phyloP scores from a whole-genome alignment of 2,888 invertebrate species.

The Eulithis testata region DNA sequence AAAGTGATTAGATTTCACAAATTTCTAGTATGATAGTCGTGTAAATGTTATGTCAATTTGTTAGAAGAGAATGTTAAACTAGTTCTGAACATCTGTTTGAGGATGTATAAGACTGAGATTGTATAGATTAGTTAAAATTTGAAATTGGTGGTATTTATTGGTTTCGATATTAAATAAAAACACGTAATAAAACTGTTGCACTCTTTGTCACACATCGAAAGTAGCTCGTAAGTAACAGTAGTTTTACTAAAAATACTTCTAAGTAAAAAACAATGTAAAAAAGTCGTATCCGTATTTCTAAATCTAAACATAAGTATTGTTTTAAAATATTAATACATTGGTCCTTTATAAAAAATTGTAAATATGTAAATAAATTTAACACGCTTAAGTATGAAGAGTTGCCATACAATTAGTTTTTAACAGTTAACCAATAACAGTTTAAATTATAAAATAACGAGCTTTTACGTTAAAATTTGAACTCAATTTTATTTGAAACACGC shows the following conservation, averaged over 20 bases:
- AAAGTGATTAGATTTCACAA: constrained; percentile 22
- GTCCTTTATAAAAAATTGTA: constrained; percentile 43
- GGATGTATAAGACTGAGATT: constrained; percentile 71
- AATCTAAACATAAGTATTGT: constrained; percentile 37
- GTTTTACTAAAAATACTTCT: neutral
- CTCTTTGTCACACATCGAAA: constrained; percentile 37
- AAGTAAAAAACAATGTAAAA: constrained; percentile 12
- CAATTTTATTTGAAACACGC: constrained; percentile 30
- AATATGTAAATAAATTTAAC: constrained; percentile 49
- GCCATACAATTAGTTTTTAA: constrained; percentile 59
- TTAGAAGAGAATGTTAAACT: constrained; percentile 47
- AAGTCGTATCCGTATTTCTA: constrained; percentile 12
- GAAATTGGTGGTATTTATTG: neutral
- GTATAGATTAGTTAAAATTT: constrained; percentile 49
- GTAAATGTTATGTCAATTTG: constrained; percentile 58
- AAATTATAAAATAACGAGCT: constrained; percentile 60
- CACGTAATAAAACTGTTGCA: constrained; percentile 2
- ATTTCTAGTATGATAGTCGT: constrained; percentile 27
- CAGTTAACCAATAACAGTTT: constrained; percentile 45
- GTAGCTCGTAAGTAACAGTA: constrained; percentile 2
- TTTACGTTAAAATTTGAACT: constrained; percentile 50
- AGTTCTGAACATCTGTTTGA: constrained; percentile 56
- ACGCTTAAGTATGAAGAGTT: constrained; percentile 61
- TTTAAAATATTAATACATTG: constrained; percentile 32
- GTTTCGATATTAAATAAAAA: constrained; percentile 3